Evolutionary conservation across 1,140 invertebrate genomes (phyloP).

Genomic region (Drosophila kohkoa): DNA sequence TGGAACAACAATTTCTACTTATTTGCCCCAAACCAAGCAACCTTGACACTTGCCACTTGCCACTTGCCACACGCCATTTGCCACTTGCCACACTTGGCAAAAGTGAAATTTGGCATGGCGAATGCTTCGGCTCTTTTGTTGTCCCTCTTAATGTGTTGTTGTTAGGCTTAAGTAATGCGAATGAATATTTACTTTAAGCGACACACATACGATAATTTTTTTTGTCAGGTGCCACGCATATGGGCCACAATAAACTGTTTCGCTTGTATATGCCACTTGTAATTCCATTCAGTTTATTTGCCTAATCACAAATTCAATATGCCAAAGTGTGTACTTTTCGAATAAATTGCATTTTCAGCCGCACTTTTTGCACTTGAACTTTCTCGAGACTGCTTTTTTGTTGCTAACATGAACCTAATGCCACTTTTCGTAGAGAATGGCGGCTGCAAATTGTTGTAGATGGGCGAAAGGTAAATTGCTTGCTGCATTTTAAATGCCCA

Average conservation of each 20-base stretch:
- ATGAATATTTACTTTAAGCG: constrained; percentile 80
- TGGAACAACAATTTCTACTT: constrained; percentile 33
- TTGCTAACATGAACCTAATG: constrained; percentile 44
- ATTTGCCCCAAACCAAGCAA: neutral
- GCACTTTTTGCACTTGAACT: constrained; percentile 50
- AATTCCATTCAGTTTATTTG: constrained; percentile 74
- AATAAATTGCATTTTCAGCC: constrained; percentile 67
- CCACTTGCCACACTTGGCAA: neutral
- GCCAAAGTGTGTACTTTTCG: constrained; percentile 74
- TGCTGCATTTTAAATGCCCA: constrained; percentile 58
- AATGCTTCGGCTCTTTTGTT: constrained; percentile 44
- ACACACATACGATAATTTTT: constrained; percentile 37
- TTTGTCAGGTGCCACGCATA: constrained; percentile 14
- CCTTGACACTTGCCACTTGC: constrained; percentile 12
- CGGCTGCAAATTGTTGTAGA: constrained; percentile 31
- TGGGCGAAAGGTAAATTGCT: constrained; percentile 54
- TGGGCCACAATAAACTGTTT: constrained; percentile 57
- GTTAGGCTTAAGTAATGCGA: constrained; percentile 61
- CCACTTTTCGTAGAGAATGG: constrained; percentile 23
- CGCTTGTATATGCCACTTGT: constrained; percentile 64
- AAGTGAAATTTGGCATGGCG: constrained; percentile 57
- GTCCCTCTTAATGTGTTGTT: constrained; percentile 11
- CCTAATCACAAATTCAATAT: constrained; percentile 82
- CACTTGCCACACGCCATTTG: constrained; percentile 45
- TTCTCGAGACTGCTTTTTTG: constrained; percentile 10